Conservation (phyloP, 2,113 vertebrate genomes). For the Microtus ochrogaster region DNA sequence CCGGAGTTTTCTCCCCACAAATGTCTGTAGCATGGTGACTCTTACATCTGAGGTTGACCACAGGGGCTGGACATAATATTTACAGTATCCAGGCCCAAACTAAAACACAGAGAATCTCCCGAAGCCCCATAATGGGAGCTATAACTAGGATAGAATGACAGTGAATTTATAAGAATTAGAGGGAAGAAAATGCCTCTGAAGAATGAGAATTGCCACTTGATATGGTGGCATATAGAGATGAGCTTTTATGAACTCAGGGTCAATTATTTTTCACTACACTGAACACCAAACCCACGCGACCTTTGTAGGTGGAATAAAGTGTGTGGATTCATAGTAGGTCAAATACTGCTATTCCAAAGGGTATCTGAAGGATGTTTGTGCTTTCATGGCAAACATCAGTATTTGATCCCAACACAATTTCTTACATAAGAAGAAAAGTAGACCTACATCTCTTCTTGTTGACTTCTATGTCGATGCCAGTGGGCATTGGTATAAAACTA, state of each 20-base stretch:
- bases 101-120: not conserved
- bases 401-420: slow-evolving; percentile 2
- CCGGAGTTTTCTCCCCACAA: slow-evolving; percentile 58
- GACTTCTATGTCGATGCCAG: not conserved
- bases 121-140: not conserved
- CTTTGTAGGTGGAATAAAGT: slow-evolving; percentile 15
- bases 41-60: slow-evolving; percentile 77
- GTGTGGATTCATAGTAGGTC: not conserved
- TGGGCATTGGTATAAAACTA: not conserved
- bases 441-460: not conserved
- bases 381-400: not conserved
- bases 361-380: not conserved
- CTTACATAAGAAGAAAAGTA: not conserved
- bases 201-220: not conserved
- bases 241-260: slow-evolving; percentile 39
- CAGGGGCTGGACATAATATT: slow-evolving; percentile 81
- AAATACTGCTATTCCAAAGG: not conserved
- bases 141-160: slow-evolving; percentile 37
- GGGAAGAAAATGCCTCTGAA: not conserved
- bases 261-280: not conserved
- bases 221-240: not conserved
- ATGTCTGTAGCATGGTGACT: slow-evolving; percentile 77
- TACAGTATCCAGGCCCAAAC: slow-evolving; percentile 42
- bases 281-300: not conserved
- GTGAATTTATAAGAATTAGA: not conserved